Percentiles rank a stretch among this genome's conserved stretches.
Evolutionary conservation across 2,797 vertebrate species (phyloP).

Genomic region (Bradypodion ventrale): DNA sequence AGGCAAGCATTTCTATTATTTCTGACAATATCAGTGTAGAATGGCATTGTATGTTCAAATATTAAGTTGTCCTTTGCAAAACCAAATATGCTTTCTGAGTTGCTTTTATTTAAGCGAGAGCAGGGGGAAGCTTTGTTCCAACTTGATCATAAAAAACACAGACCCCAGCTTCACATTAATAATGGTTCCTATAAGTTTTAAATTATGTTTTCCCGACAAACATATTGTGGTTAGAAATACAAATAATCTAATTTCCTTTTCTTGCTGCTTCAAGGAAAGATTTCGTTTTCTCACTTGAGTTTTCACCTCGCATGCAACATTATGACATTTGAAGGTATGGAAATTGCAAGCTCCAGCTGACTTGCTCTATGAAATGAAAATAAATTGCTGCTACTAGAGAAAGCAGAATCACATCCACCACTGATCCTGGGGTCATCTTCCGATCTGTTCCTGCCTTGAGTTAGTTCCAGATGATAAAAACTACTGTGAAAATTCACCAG

Average conservation of each 20-base stretch:
- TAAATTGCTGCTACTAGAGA: slow-evolving; percentile 11
- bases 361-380: slow-evolving; percentile 27
- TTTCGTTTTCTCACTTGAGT: slow-evolving; percentile 4
- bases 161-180: not conserved
- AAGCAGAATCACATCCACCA: slow-evolving; percentile 23
- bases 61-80: slow-evolving; percentile 33
- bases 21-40: not conserved
- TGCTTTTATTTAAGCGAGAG: slow-evolving; percentile 10
- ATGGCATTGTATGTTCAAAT: slow-evolving; percentile 1
- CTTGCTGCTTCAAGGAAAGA: not conserved
- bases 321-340: slow-evolving; percentile 24
- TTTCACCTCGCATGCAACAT: slow-evolving; percentile 27
- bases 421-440: slow-evolving; percentile 4
- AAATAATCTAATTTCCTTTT: slow-evolving; percentile 22
- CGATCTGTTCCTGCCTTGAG: slow-evolving; percentile 23
- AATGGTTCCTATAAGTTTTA: slow-evolving; percentile 5
- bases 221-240: not conserved
- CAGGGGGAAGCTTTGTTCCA: not conserved
- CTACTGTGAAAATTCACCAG: slow-evolving; percentile 18
- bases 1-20: slow-evolving; percentile 1
- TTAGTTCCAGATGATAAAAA: slow-evolving; percentile 28
- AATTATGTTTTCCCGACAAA: slow-evolving; percentile 2
- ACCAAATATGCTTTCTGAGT: not conserved
- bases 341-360: slow-evolving; percentile 27
- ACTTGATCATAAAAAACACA: not conserved